Percentiles rank a stretch among this genome's conserved stretches.
These are phyloP conservation scores for Falcaria lacertinaria DNA, from an alignment of 2,888 invertebrate species.

Conservation along the genomic window DNA sequence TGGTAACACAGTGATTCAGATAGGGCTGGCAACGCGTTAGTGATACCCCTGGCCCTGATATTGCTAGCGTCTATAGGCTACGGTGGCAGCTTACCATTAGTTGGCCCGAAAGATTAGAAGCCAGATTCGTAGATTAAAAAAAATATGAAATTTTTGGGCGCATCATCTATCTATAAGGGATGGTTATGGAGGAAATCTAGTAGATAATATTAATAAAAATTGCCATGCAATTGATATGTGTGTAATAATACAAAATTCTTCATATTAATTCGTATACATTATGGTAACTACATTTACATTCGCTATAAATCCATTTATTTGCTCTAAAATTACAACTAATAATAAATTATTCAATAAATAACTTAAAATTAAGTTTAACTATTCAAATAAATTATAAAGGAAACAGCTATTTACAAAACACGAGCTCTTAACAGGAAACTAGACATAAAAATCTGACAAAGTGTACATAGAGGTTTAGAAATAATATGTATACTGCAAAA, in stretches of 20 bases:
- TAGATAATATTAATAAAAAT: background rate
- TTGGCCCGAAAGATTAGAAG: too few relatives aligned
- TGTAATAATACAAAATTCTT: constrained; percentile 1
- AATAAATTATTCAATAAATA: constrained; percentile 46
- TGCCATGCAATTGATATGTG: background rate
- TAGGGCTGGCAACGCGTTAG: too few relatives aligned
- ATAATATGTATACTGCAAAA: constrained; percentile 1
- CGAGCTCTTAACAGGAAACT: constrained; percentile 28
- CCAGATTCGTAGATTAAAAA: too few relatives aligned
- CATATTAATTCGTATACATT: constrained; percentile 5
- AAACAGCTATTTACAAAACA: constrained; percentile 63
- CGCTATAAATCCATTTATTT: constrained; percentile 12
- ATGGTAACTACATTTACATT: constrained; percentile 29
- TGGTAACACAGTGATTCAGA: too few relatives aligned
- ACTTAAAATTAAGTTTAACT: constrained; percentile 31
- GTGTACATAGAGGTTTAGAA: too few relatives aligned
- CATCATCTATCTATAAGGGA: too few relatives aligned
- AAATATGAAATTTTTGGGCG: too few relatives aligned
- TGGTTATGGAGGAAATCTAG: too few relatives aligned
- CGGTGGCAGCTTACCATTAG: too few relatives aligned
- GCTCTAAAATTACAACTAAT: constrained; percentile 30
- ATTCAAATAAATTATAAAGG: constrained; percentile 16
- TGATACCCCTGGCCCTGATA: too few relatives aligned
- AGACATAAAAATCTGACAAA: constrained; percentile 10
- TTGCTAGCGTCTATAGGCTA: too few relatives aligned